These are phyloP conservation scores for Zhengitettix transpicula DNA, from an alignment of 2,888 invertebrate genomes.

Conservation along the genomic window DNA sequence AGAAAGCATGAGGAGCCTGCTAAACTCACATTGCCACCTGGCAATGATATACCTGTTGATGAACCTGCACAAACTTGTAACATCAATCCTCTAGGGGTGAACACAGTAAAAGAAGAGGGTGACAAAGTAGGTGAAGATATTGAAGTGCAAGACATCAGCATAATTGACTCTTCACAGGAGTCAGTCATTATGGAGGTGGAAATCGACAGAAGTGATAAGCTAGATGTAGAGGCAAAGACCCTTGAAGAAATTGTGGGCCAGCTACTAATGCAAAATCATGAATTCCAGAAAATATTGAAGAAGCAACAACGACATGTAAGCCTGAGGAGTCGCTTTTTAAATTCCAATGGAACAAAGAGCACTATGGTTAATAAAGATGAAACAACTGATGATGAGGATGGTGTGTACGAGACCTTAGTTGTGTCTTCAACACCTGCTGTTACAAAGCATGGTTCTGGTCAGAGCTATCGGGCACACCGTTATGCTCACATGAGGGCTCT, in stretches of 20 bases:
- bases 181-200: constrained; percentile 18
- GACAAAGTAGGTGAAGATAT: neutral
- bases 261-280: constrained; percentile 63
- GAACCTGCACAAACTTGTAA: neutral
- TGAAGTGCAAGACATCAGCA: neutral
- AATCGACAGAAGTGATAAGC: constrained; percentile 21
- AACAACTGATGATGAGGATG: constrained; percentile 18
- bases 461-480: constrained; percentile 10
- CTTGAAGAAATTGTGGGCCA: constrained; percentile 67
- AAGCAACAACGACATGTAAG: constrained; percentile 47
- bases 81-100: too few relatives aligned
- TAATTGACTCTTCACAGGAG: neutral
- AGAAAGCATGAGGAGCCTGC: neutral
- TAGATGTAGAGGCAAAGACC: constrained; percentile 33
- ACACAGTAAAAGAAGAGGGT: too few relatives aligned
- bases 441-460: neutral
- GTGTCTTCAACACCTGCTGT: neutral
- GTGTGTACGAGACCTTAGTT: constrained; percentile 8
- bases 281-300: constrained; percentile 61
- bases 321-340: constrained; percentile 33
- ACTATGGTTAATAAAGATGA: constrained; percentile 11
- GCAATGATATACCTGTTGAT: neutral
- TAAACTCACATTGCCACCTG: constrained; percentile 1
- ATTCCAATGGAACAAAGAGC: neutral
- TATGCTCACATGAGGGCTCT: constrained; percentile 13